Percentiles rank a stretch among this genome's conserved stretches.
Evolutionary conservation across 2,888 invertebrate genomes (phyloP).

Genomic region (Penaeus monodon): DNA sequence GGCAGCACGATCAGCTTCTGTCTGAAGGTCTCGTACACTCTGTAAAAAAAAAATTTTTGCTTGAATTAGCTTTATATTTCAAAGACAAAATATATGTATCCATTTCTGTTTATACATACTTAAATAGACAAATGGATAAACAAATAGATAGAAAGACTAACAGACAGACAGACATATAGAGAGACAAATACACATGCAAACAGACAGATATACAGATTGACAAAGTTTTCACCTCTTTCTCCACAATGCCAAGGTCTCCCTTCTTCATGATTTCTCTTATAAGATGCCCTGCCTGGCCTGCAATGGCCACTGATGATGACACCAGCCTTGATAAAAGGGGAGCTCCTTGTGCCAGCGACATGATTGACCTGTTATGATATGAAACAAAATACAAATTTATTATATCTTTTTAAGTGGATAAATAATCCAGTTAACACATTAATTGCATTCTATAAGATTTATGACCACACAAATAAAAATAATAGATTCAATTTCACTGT

Average conservation of each 20-base stretch:
- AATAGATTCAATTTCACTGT: too few species aligned
- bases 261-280: conserved; percentile 90
- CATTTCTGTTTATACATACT: too few species aligned
- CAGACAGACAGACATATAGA: too few species aligned
- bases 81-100: too few species aligned
- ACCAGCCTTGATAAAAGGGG: conserved; percentile 76
- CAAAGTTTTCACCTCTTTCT: conserved; percentile 78
- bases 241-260: conserved; percentile 91
- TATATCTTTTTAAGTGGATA: too few species aligned
- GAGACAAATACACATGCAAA: neutral
- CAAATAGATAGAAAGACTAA: too few species aligned
- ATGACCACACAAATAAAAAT: too few species aligned
- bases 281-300: conserved; percentile 87
- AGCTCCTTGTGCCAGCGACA: neutral
- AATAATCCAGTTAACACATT: too few species aligned
- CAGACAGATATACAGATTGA: neutral
- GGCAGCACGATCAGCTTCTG: conserved; percentile 96
- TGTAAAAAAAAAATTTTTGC: conserved; percentile 68
- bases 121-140: too few species aligned
- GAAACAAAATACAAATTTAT: too few species aligned
- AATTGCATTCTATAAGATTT: too few species aligned
- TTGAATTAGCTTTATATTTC: neutral
- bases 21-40: conserved; percentile 95
- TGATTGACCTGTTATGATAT: too few species aligned
- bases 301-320: conserved; percentile 84